Percentiles rank a stretch among this genome's conserved stretches.
Evolutionary conservation across 2,113 vertebrate species (phyloP).

Genomic region (Etheostoma cragini): DNA sequence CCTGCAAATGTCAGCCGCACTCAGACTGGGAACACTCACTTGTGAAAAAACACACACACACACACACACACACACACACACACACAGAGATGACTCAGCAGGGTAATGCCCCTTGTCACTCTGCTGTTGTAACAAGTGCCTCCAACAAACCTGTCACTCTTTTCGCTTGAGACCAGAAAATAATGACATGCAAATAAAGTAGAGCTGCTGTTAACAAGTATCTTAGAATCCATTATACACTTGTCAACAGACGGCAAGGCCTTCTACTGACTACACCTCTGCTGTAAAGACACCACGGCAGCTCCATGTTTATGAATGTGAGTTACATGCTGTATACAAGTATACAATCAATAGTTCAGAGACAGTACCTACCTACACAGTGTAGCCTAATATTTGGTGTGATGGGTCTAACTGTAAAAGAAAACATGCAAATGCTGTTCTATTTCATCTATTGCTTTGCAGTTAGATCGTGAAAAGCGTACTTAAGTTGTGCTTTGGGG

Average conservation of each 20-base stretch:
- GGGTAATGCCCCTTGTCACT: conserved; percentile 10
- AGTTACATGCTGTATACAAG: background rate
- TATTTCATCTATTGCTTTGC: conserved; percentile 1
- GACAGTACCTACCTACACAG: too few species aligned
- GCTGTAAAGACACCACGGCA: background rate
- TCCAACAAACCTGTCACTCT: conserved; percentile 49
- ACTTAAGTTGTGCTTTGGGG: conserved; percentile 32
- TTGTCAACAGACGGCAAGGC: conserved; percentile 21
- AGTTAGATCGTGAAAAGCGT: conserved; percentile 29
- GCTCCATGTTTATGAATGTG: background rate
- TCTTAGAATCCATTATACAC: conserved; percentile 34
- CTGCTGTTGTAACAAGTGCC: conserved; percentile 49
- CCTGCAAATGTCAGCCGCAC: conserved; percentile 58
- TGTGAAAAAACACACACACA: background rate
- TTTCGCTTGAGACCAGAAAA: conserved; percentile 33
- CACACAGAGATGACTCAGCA: conserved; percentile 10
- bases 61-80: background rate
- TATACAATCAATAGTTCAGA: too few species aligned
- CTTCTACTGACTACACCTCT: background rate
- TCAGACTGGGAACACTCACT: conserved; percentile 25
- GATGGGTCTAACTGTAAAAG: background rate
- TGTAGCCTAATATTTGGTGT: background rate
- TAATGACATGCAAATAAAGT: conserved; percentile 53
- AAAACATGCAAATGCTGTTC: background rate
- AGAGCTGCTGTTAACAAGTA: conserved; percentile 33